Conservation (phyloP, 2,113 vertebrate species). For the Procavia capensis region DNA sequence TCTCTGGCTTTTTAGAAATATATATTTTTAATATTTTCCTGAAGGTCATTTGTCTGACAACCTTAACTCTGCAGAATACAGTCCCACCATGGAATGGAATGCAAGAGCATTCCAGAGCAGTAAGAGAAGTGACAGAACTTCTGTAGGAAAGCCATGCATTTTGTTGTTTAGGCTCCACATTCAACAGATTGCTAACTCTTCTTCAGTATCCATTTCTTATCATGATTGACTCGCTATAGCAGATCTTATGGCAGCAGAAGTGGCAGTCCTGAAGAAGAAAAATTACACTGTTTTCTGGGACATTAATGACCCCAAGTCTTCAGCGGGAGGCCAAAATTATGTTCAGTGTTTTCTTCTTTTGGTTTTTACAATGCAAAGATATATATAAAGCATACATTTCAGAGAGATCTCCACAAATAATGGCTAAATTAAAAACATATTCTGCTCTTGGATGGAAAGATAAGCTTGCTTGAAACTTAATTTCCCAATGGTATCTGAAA, state of each 20-base stretch:
- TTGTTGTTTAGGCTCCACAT: neutral
- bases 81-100: neutral
- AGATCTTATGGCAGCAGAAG: slow-evolving; percentile 25
- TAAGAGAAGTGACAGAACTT: neutral
- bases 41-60: slow-evolving; percentile 26
- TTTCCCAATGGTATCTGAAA: slow-evolving; percentile 26
- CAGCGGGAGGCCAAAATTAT: slow-evolving; percentile 35
- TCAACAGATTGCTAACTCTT: slow-evolving; percentile 2
- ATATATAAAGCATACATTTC: neutral
- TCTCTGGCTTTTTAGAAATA: neutral
- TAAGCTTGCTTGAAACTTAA: slow-evolving; percentile 40
- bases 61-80: neutral
- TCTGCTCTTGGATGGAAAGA: slow-evolving; percentile 19
- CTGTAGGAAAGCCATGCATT: neutral
- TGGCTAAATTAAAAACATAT: neutral
- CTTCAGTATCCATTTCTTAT: neutral
- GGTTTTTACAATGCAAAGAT: slow-evolving; percentile 3
- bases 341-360: slow-evolving; percentile 9
- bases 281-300: slow-evolving; percentile 38
- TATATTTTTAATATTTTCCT: neutral
- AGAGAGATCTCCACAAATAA: slow-evolving; percentile 47
- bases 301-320: slow-evolving; percentile 10
- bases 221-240: neutral
- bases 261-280: neutral
- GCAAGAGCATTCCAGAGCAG: neutral